A percentile compares a stretch with the other conserved stretches of the same genome.
These are phyloP conservation scores for Pammene fasciana DNA, from an alignment of 2,888 invertebrate species.

Conservation along the genomic window DNA sequence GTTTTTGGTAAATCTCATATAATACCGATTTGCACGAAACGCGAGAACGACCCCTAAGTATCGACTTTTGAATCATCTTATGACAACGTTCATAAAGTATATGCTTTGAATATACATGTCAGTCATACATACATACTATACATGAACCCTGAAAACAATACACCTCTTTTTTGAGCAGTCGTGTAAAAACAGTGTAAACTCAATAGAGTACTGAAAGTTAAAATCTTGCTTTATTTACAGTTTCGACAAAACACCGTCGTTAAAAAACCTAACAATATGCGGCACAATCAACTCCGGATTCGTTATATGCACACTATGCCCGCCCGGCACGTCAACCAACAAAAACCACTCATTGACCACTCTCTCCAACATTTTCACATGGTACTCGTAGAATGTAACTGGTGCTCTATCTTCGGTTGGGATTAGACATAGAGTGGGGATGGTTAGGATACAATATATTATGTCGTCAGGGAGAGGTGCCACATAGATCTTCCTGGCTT, in stretches of 20 bases:
- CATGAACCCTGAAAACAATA: too few species aligned
- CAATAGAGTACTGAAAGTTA: too few species aligned
- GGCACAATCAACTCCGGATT: conserved; percentile 1
- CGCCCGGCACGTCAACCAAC: conserved; percentile 6
- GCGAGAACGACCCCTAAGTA: too few species aligned
- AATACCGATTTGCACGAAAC: too few species aligned
- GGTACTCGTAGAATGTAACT: conserved; percentile 46
- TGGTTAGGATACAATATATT: conserved; percentile 50
- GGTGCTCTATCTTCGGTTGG: conserved; percentile 50
- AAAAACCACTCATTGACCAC: conserved; percentile 36
- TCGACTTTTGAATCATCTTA: too few species aligned
- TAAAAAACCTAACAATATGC: conserved; percentile 6
- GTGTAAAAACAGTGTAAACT: too few species aligned
- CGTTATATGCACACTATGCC: conserved; percentile 12
- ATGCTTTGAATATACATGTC: too few species aligned
- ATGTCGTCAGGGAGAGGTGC: conserved; percentile 55
- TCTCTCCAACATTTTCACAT: conserved; percentile 50
- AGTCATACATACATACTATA: too few species aligned
- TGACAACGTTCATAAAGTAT: too few species aligned
- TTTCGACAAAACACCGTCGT: conserved; percentile 7
- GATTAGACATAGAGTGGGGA: conserved; percentile 53
- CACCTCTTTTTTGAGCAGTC: too few species aligned
- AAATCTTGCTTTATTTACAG: neutral
- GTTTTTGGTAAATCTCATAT: too few species aligned
- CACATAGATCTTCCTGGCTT: conserved; percentile 56